Evolutionary conservation across 2,888 invertebrate genomes (phyloP).

Genomic region (Sycophila texana): DNA sequence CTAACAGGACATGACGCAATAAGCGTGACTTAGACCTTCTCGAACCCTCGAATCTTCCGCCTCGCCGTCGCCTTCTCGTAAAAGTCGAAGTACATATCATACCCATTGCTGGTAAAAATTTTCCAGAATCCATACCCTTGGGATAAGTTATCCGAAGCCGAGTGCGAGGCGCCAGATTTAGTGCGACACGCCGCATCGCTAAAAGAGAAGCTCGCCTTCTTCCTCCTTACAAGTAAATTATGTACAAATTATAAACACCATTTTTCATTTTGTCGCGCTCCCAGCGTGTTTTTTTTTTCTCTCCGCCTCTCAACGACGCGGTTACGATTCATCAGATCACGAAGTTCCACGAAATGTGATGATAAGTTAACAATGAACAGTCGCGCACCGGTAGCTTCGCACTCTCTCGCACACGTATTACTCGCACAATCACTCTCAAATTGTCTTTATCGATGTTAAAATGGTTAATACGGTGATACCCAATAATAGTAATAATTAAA

Average conservation of each 20-base stretch:
- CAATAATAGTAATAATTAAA: slow-evolving; percentile 54
- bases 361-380: slow-evolving; percentile 55
- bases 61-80: not conserved
- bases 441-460: slow-evolving; percentile 47
- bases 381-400: slow-evolving; percentile 41
- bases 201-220: slow-evolving; percentile 42
- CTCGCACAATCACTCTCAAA: not conserved
- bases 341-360: slow-evolving; percentile 43
- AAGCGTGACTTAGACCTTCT: slow-evolving; percentile 21
- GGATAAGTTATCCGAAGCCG: slow-evolving; percentile 5
- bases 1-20: slow-evolving; percentile 45
- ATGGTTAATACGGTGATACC: slow-evolving; percentile 54
- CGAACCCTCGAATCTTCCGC: not conserved
- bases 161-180: slow-evolving; percentile 4
- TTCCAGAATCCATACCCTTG: not conserved
- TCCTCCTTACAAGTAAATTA: slow-evolving; percentile 42
- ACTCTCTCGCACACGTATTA: slow-evolving; percentile 1
- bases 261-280: slow-evolving; percentile 10
- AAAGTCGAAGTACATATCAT: not conserved
- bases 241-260: slow-evolving; percentile 56
- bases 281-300: slow-evolving; percentile 7
- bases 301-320: not conserved
- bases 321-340: slow-evolving; percentile 27
- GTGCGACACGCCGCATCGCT: slow-evolving; percentile 1
- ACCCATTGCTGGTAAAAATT: not conserved